phyloP scores from a whole-genome alignment of 2,113 vertebrate species.

The Sinocyclocheilus rhinocerous region DNA sequence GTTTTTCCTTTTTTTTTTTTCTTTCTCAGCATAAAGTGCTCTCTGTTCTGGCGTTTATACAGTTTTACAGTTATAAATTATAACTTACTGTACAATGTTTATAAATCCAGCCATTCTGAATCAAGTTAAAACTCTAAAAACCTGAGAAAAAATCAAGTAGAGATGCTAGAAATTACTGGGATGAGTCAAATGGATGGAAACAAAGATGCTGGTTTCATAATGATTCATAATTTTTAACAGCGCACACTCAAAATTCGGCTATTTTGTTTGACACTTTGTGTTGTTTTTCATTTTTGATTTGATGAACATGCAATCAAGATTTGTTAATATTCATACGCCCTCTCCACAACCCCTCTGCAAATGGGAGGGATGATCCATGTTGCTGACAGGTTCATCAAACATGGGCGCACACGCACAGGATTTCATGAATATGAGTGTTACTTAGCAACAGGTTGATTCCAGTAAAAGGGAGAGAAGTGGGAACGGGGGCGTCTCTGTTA shows the following conservation, averaged over 20 bases:
- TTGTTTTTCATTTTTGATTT: constrained; percentile 1
- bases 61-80: not conserved
- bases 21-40: not conserved
- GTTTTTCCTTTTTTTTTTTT: not conserved
- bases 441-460: constrained; percentile 27
- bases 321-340: not conserved
- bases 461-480: not conserved
- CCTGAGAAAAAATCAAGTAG: not conserved
- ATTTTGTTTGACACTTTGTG: not conserved
- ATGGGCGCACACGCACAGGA: constrained; percentile 18
- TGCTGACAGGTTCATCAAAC: constrained; percentile 32
- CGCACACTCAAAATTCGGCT: not conserved
- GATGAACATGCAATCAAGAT: not conserved
- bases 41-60: not conserved
- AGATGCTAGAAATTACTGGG: not conserved
- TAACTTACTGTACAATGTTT: not conserved
- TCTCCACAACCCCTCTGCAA: not conserved
- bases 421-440: constrained; percentile 35
- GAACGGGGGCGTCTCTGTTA: not conserved
- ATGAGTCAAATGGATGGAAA: not conserved
- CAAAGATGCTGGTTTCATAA: not conserved
- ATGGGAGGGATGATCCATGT: not conserved
- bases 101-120: not conserved
- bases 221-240: not conserved
- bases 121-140: not conserved